phyloP scores from a whole-genome alignment of 2,888 invertebrate genomes.

The Steinernema carpocapsae region DNA sequence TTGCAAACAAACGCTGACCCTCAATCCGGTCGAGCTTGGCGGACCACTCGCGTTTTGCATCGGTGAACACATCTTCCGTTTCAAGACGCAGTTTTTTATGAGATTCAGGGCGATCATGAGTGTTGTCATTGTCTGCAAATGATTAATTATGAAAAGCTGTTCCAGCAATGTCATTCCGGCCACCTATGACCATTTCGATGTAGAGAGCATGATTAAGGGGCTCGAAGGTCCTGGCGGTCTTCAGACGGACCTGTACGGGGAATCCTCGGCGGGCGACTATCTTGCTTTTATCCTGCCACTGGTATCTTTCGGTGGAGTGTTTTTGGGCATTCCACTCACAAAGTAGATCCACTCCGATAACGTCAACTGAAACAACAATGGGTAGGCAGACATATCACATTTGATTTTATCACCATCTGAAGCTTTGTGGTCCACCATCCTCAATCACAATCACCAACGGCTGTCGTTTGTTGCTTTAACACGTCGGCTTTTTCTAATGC shows the following conservation, averaged over 20 bases:
- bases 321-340: not conserved
- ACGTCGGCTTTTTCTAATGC: not conserved
- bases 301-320: constrained; percentile 37
- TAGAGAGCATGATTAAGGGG: constrained; percentile 5
- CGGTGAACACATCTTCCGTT: constrained; percentile 7
- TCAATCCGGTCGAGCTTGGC: constrained; percentile 31
- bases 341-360: constrained; percentile 30
- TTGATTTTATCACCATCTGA: not conserved
- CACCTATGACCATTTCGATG: constrained; percentile 32
- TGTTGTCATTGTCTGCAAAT: constrained; percentile 1
- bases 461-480: not conserved
- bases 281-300: constrained; percentile 35
- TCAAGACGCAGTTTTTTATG: constrained; percentile 11
- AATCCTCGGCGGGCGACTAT: constrained; percentile 37
- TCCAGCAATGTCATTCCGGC: not conserved
- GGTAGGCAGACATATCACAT: not conserved
- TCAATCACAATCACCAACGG: not conserved
- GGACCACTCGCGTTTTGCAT: constrained; percentile 25
- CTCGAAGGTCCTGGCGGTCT: constrained; percentile 13
- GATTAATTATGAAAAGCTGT: not conserved
- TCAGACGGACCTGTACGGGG: constrained; percentile 26
- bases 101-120: not conserved
- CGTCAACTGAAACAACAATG: constrained; percentile 22
- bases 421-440: not conserved
- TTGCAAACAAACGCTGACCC: constrained; percentile 1